A percentile compares a stretch with the other conserved stretches of the same genome.
Conservation (phyloP, 23 tunicate genomes). For the Styela plicata region DNA sequence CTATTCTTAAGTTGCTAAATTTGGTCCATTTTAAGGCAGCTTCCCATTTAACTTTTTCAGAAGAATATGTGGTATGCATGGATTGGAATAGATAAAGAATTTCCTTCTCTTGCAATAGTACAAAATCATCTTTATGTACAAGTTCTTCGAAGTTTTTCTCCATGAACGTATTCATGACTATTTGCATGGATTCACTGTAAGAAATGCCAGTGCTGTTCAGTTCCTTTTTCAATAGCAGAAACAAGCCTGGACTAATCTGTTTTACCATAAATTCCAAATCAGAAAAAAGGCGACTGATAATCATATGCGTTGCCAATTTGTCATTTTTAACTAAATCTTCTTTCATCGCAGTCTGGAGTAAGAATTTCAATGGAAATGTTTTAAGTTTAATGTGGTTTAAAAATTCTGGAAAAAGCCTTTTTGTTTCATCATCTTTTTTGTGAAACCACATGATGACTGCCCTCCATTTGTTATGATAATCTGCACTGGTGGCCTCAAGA, state of each 20-base stretch:
- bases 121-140: background rate
- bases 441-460: background rate
- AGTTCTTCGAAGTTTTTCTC: background rate
- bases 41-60: background rate
- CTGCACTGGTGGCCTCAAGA: background rate
- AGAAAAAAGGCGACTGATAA: background rate
- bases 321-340: background rate
- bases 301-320: background rate
- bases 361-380: background rate
- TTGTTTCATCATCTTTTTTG: background rate
- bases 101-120: background rate
- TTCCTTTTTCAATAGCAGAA: background rate
- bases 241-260: background rate
- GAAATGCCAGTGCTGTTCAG: background rate
- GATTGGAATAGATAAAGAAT: background rate
- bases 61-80: background rate
- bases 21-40: background rate
- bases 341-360: background rate
- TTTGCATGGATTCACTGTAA: background rate
- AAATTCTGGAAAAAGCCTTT: no score
- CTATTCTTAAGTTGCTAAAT: background rate
- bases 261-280: background rate
- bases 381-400: no score
- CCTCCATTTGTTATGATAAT: background rate
- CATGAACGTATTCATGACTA: background rate